Evolutionary conservation across 2,888 invertebrate genomes (phyloP).

Genomic region (Nemotelus nigrinus): DNA sequence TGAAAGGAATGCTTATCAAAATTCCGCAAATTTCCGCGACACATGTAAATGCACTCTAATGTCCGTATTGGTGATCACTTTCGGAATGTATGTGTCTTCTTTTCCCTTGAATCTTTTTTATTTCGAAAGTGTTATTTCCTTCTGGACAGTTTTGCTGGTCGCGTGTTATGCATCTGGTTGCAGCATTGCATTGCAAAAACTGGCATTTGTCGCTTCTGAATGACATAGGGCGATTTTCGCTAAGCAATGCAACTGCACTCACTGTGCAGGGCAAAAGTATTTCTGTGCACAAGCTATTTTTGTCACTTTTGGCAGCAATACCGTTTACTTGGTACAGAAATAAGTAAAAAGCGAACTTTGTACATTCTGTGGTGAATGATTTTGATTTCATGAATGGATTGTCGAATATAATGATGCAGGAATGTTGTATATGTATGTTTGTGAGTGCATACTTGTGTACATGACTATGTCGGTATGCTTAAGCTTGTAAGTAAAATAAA

Average conservation of each 20-base stretch:
- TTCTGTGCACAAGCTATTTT: background rate
- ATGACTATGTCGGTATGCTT: too few relatives aligned
- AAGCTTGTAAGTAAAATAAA: too few relatives aligned
- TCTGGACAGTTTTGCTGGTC: background rate
- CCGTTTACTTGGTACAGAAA: background rate
- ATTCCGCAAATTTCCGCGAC: too few relatives aligned
- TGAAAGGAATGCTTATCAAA: too few relatives aligned
- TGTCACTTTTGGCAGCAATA: background rate
- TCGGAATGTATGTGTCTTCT: too few relatives aligned
- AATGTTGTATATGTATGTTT: too few relatives aligned
- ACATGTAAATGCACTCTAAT: too few relatives aligned
- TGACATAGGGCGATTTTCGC: background rate
- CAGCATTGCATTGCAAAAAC: conserved; percentile 8
- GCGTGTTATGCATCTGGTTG: conserved; percentile 35
- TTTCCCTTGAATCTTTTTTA: background rate
- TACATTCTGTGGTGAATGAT: background rate
- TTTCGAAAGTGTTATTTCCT: background rate
- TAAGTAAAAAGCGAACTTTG: background rate
- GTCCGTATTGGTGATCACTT: too few relatives aligned
- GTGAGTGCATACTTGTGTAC: too few relatives aligned
- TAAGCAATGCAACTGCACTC: conserved; percentile 2
- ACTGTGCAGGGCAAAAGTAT: background rate
- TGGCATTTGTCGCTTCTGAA: conserved; percentile 12
- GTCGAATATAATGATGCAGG: background rate
- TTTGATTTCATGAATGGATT: conserved; percentile 14